phyloP scores from a whole-genome alignment of 2,113 vertebrate species.

The Terrapene triunguis region DNA sequence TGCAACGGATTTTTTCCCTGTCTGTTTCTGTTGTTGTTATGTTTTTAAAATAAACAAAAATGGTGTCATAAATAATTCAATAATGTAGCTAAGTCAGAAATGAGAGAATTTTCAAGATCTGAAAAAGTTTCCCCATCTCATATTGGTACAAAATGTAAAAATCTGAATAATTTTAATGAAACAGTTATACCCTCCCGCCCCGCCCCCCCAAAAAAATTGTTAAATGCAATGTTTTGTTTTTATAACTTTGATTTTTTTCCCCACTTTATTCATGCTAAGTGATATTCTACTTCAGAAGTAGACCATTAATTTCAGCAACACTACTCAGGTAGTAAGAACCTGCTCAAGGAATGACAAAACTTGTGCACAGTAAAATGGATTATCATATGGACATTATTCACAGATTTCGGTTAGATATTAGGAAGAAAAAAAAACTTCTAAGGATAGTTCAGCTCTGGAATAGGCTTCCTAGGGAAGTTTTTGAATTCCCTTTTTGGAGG shows the following conservation, averaged over 20 bases:
- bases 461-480: too few relatives aligned
- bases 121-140: background rate
- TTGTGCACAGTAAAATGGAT: constrained; percentile 56
- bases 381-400: constrained; percentile 40
- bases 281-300: constrained; percentile 3
- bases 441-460: too few relatives aligned
- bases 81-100: background rate
- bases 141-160: background rate
- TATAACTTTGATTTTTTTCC: background rate
- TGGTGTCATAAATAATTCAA: background rate
- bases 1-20: background rate
- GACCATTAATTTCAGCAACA: constrained; percentile 24
- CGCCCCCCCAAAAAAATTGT: too few relatives aligned
- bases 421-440: too few relatives aligned
- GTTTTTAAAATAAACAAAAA: background rate
- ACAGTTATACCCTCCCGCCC: background rate
- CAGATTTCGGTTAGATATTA: too few relatives aligned
- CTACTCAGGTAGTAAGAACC: background rate
- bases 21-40: background rate
- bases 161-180: background rate
- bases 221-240: background rate
- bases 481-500: too few relatives aligned
- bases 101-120: background rate
- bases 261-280: background rate
- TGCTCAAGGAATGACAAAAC: constrained; percentile 41